Evolutionary conservation across 1,140 invertebrate genomes (phyloP).

Genomic region (Drosophila biarmipes): DNA sequence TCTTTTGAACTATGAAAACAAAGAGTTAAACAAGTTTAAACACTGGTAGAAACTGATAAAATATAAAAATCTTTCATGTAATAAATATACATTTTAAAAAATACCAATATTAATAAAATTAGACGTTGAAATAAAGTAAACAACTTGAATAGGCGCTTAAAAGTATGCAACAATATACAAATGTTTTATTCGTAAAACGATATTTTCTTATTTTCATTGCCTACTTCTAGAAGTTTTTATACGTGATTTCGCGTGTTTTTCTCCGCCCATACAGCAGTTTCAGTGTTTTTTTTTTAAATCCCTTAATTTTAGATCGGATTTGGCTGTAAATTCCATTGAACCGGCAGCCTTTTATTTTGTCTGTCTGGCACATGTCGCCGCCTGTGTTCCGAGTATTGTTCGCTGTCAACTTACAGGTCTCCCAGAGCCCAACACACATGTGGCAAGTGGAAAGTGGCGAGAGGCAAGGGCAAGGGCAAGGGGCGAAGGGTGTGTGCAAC

Average conservation of each 20-base stretch:
- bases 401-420: constrained; percentile 24
- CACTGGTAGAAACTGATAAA: neutral
- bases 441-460: neutral
- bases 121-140: too few species aligned
- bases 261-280: too few species aligned
- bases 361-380: constrained; percentile 50
- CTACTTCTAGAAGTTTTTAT: neutral
- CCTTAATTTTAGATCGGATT: constrained; percentile 6
- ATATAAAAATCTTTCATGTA: too few species aligned
- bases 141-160: too few species aligned
- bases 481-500: constrained; percentile 15
- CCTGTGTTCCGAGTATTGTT: constrained; percentile 32
- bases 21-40: neutral
- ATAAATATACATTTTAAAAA: too few species aligned
- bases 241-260: neutral
- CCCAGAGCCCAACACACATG: constrained; percentile 12
- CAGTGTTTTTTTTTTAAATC: neutral
- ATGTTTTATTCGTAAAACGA: too few species aligned
- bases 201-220: neutral
- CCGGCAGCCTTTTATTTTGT: constrained; percentile 10
- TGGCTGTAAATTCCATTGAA: constrained; percentile 10
- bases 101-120: too few species aligned
- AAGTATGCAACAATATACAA: too few species aligned
- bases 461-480: too few species aligned
- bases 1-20: constrained; percentile 1